Conservation (phyloP, 2,888 invertebrate species). For the Steinernema carpocapsae region DNA sequence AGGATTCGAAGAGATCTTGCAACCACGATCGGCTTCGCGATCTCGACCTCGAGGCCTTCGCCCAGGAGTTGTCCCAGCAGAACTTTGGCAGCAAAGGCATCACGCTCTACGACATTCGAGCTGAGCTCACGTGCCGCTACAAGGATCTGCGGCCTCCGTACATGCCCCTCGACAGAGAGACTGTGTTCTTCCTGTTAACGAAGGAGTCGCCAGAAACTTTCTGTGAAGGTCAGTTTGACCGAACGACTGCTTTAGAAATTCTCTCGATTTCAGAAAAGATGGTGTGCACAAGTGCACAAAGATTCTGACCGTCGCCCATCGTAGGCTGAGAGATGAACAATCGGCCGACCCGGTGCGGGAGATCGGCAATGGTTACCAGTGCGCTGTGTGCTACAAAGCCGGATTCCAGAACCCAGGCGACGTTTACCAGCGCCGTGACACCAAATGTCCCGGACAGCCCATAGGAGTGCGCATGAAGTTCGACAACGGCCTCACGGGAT, state of each 20-base stretch:
- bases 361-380: slow-evolving; percentile 80
- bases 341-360: slow-evolving; percentile 37
- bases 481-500: slow-evolving; percentile 88
- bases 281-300: slow-evolving; percentile 81
- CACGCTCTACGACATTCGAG: slow-evolving; percentile 93
- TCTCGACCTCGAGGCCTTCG: slow-evolving; percentile 95
- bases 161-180: slow-evolving; percentile 78
- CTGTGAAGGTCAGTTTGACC: slow-evolving; percentile 84
- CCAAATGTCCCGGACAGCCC: slow-evolving; percentile 86
- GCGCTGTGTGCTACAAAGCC: slow-evolving; percentile 93
- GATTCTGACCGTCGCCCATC: slow-evolving; percentile 72
- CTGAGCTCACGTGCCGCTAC: slow-evolving; percentile 85
- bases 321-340: slow-evolving; percentile 34
- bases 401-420: slow-evolving; percentile 78
- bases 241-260: too few species aligned
- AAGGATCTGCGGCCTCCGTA: slow-evolving; percentile 62
- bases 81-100: slow-evolving; percentile 78
- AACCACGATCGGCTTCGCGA: slow-evolving; percentile 80
- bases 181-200: slow-evolving; percentile 90
- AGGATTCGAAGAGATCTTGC: slow-evolving; percentile 87
- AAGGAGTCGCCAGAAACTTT: slow-evolving; percentile 94
- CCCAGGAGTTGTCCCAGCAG: slow-evolving; percentile 91
- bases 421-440: slow-evolving; percentile 38
- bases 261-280: slow-evolving; percentile 74
- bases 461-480: slow-evolving; percentile 86